Evolutionary conservation across 2,113 vertebrate species (phyloP), one percentile per base, ranked within the genome.

Genomic region (Ranitomeya variabilis): DNA sequence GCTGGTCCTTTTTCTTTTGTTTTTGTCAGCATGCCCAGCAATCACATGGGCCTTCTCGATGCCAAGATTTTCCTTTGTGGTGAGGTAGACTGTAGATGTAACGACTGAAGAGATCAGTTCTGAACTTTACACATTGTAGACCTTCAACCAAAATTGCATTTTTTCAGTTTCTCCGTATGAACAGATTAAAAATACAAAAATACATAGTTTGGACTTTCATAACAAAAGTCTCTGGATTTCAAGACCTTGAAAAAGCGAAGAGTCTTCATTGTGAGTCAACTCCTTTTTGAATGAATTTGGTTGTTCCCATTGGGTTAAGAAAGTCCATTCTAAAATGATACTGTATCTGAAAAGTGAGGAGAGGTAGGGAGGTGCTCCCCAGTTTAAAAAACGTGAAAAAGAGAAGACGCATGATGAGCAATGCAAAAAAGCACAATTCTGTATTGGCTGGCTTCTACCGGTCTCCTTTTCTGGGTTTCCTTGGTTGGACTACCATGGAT

Each of bases 61-160:
- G 51, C 37, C 14, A 83, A 64, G 60, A 21, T 51, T 76, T 45
- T 76, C 73, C 45, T 76, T 83, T 83, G 80, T 71, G 82, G 64
- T 84, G 51, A 23, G 62, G 14, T 52, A 7, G 19, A n/a, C 51
- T 69, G 19, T 51, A 15, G 81, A 69, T 45, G 60, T 83, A 55
- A 54, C 4, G 21, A 69, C 7, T 23, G 21, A 23, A 54, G 64
- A 83, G 69, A 52, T 13, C 31, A 37, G 51, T 13, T 23, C 52
- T 80, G 23, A 54, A 16, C 71, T 45, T 26, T 52, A 54, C 21
- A 67, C n/a, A 13, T 21, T 21, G 2, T 69, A 64, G 60, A 66
- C 81, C 62, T 69, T 83, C 81, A 67, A 11, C 8, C 26, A 7
- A 37, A 37, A 45, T 19, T 45, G 37, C 15, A 26, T 51, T 74